Percentiles rank a stretch among this genome's conserved stretches.
Conservation (phyloP, 2,888 invertebrate genomes). For the Hypolimnas misippus region DNA sequence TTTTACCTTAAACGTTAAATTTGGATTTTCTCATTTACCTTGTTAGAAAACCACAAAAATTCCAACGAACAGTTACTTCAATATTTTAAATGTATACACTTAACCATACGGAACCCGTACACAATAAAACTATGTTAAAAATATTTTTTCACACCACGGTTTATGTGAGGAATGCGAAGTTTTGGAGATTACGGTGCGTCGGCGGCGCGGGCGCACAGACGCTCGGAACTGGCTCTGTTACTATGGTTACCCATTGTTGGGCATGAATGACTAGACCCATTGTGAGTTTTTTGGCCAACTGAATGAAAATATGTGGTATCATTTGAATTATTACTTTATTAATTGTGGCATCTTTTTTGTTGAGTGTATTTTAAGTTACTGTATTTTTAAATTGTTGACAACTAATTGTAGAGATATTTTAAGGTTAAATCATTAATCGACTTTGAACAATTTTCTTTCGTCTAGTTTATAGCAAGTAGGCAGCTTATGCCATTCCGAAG, state of each 20-base stretch:
- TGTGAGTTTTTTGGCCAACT: constrained; percentile 30
- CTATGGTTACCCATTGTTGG: constrained; percentile 45
- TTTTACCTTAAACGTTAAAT: not conserved
- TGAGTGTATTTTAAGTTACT: not conserved
- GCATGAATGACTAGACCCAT: constrained; percentile 35
- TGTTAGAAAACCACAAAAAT: not conserved
- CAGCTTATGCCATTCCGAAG: too few species aligned
- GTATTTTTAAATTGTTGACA: not conserved
- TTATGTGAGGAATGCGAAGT: constrained; percentile 79
- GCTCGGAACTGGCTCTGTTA: constrained; percentile 37
- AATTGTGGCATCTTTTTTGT: constrained; percentile 25
- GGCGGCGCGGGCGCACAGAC: constrained; percentile 49
- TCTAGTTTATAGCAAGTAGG: too few species aligned
- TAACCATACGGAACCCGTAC: constrained; percentile 50
- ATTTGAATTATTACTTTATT: constrained; percentile 34
- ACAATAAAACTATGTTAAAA: constrained; percentile 33
- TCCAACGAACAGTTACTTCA: not conserved
- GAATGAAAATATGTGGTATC: constrained; percentile 34
- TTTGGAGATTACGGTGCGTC: constrained; percentile 63
- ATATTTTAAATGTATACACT: not conserved
- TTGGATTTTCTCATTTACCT: not conserved
- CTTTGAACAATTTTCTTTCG: too few species aligned
- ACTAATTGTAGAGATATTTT: too few species aligned
- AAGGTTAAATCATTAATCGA: too few species aligned
- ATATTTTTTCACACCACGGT: constrained; percentile 59